Percentiles rank a stretch among this genome's conserved stretches.
phyloP scores from a whole-genome alignment of 2,113 vertebrate genomes.

The Gymnarchus niloticus region DNA sequence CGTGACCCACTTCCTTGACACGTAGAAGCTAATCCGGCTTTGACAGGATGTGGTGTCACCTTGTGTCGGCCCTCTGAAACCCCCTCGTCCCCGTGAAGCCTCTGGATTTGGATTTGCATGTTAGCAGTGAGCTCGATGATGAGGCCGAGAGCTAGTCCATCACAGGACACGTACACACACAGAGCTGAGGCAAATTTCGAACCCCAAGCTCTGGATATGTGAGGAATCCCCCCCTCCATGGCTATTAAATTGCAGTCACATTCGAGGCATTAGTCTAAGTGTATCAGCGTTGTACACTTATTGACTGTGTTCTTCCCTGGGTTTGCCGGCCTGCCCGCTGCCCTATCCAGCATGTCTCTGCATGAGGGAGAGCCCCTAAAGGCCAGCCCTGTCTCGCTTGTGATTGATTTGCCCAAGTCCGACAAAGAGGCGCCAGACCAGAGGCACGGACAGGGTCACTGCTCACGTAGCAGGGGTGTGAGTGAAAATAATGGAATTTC shows the following conservation, averaged over 20 bases:
- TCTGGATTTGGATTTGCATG: background rate
- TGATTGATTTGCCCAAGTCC: background rate
- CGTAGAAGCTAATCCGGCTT: slow-evolving; percentile 35
- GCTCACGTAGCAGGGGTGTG: background rate
- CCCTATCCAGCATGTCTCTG: background rate
- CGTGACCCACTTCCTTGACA: slow-evolving; percentile 37
- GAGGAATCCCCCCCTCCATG: too few species aligned
- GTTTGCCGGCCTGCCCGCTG: background rate
- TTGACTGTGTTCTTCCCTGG: background rate
- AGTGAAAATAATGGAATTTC: background rate
- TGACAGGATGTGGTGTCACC: slow-evolving; percentile 26
- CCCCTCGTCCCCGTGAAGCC: background rate
- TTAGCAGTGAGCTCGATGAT: background rate
- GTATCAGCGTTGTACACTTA: too few species aligned
- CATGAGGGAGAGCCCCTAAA: background rate
- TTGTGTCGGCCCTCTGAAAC: slow-evolving; percentile 1
- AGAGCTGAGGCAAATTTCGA: too few species aligned
- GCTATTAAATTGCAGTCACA: too few species aligned
- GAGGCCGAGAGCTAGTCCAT: too few species aligned
- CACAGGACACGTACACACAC: too few species aligned
- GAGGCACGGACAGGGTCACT: background rate
- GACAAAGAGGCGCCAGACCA: background rate
- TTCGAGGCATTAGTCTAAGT: too few species aligned
- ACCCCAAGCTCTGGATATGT: too few species aligned
- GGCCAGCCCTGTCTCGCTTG: background rate